Evolutionary conservation across 2,113 vertebrate species (phyloP), one percentile per base, ranked within the genome.

Genomic region (Oplegnathus fasciatus): DNA sequence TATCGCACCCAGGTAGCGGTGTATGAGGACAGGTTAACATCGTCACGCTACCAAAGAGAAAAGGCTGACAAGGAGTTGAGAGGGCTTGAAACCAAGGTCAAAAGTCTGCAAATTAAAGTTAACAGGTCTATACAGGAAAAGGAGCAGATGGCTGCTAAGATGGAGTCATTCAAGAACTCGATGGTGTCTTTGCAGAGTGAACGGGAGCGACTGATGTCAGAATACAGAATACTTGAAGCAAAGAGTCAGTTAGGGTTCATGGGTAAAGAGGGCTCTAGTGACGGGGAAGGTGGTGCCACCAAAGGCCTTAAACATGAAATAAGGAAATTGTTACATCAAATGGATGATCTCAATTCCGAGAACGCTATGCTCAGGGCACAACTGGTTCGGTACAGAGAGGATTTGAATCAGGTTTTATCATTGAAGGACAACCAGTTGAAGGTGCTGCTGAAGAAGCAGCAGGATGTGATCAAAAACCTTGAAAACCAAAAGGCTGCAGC

Each of bases 281-380:
- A 94, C 57, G 94, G 92, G 13, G 94, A 80, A 42, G 89, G 88
- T 0, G 91, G 86, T n/a, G 93, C 96, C 75, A 91, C 66, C 55
- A 95, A 89, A 76, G 91, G 93, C 71, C 85, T 97, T 28, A 97
- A 97, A 86, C 89, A 96, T 61, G 96, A 98, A 40, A 82, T 97
- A 22, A 95, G 94, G 72, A 87, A 92, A 1, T 86, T 97, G 8
- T 75, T 97, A 11, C 95, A 97, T 86, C 95, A 95, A 78, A 95
- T 95, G 89, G 97, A 98, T 60, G 97, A 98, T 88, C 95, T 98
- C 14, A 97, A 98, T 89, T 97, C 97, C 3, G 97, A 98, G 93
- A 98, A 98, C 1, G 97, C 97, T 0, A 96, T 97, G 97, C 95
- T 97, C 24, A 95, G 93, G 91, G 97, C 97, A 8, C 97, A 98